Conservation (phyloP, 2,888 invertebrate genomes). For the Hirtodrosophila confusa region DNA sequence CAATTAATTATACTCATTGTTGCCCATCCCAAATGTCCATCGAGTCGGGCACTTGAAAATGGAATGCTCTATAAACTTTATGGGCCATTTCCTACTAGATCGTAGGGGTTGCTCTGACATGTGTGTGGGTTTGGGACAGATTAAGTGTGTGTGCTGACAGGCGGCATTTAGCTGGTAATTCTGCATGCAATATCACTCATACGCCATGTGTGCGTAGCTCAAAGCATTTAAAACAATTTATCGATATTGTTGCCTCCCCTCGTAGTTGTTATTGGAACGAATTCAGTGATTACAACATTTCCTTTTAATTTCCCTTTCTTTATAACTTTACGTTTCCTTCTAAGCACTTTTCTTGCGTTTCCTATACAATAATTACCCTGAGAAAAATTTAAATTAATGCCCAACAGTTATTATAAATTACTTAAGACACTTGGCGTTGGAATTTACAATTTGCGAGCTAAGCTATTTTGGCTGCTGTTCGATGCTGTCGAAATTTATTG, state of each 20-base stretch:
- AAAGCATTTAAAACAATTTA: not conserved
- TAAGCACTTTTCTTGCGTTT: slow-evolving; percentile 15
- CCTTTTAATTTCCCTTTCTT: slow-evolving; percentile 2
- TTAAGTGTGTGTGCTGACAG: slow-evolving; percentile 45
- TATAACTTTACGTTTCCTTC: slow-evolving; percentile 5
- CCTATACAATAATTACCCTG: not conserved
- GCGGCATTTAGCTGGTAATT: slow-evolving; percentile 26
- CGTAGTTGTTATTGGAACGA: too few relatives aligned
- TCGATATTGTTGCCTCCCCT: too few relatives aligned
- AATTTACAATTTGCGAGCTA: slow-evolving; percentile 56
- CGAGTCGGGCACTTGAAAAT: slow-evolving; percentile 49
- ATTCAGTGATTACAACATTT: not conserved
- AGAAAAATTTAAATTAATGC: slow-evolving; percentile 15
- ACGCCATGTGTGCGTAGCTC: slow-evolving; percentile 14
- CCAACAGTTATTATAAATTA: slow-evolving; percentile 40
- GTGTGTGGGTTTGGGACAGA: not conserved
- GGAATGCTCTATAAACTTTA: slow-evolving; percentile 59
- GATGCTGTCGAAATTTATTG: slow-evolving; percentile 61
- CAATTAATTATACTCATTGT: slow-evolving; percentile 57
- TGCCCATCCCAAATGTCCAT: slow-evolving; percentile 26
- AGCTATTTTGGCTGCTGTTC: slow-evolving; percentile 10
- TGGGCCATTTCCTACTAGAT: slow-evolving; percentile 25
- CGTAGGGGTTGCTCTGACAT: slow-evolving; percentile 5
- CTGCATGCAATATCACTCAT: slow-evolving; percentile 20
- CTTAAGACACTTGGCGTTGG: slow-evolving; percentile 28